Evolutionary conservation across 1,140 invertebrate genomes (phyloP), one percentile per base, ranked within the genome.

Genomic region (Bombus vancouverensis): DNA sequence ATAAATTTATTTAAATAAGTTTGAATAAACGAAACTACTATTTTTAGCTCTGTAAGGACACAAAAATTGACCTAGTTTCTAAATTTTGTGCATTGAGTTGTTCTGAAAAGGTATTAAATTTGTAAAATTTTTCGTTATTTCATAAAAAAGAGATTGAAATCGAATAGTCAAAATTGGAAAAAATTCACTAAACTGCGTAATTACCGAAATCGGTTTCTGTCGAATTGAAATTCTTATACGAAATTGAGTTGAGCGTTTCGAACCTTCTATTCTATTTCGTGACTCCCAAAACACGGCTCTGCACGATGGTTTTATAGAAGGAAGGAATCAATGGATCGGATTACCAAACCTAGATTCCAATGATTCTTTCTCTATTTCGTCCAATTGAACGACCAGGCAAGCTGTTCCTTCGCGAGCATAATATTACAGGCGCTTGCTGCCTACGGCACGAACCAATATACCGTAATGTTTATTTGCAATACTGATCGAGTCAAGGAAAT

Each of bases 401-500:
- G 10, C n/a, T n/a, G 44, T 39, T 44, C n/a, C 78, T 10, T 39
- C 44, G 15, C 34, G 13, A 28, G 32, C 44, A 25, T 62, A 39
- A 70, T n/a, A 80, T 80, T 70, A 32, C 8, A 28, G 37, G 53
- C 1, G 28, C 15, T 32, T 10, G 13, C 28, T 77, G 28, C 25
- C 37, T 65, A 32, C 18, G 37, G 15, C 37, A 32, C 28, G 28
- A 65, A 65, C 15, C 75, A 42, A 65, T 77, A 77, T 25, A 42
- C 57, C 59, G 9, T 62, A 32, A 77, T 77, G 10, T 77, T 42
- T 77, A 65, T 32, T n/a, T n/a, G 37, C 75, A 9, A 65, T 65
- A 77, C 15, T 18, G 22, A 59, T 59, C 25, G 74, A 77, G 28
- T 34, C 37, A n/a, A 32, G 34, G 4, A n/a, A 62, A 62, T 42